A percentile compares a stretch with the other conserved stretches of the same genome.
Conservation (phyloP, 2,113 vertebrate species). For the Myocastor coypus region DNA sequence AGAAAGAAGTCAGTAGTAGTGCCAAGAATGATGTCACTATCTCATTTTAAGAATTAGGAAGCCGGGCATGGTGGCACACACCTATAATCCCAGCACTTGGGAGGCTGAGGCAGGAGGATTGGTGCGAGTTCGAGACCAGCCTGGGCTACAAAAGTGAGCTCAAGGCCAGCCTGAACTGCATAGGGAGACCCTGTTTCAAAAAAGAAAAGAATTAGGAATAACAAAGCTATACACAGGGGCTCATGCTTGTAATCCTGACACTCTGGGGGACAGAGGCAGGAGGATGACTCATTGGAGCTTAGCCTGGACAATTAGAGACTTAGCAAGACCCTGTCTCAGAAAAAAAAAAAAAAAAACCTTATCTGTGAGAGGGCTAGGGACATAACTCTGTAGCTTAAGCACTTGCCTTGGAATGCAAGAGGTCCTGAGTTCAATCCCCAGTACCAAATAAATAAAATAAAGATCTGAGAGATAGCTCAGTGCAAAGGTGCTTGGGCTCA, state of each 20-base stretch:
- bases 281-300: background rate
- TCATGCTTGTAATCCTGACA: background rate
- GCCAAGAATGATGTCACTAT: background rate
- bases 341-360: too few species aligned
- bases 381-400: too few species aligned
- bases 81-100: background rate
- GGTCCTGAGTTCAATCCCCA: too few species aligned
- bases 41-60: background rate
- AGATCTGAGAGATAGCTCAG: background rate
- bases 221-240: too few species aligned
- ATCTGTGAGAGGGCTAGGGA: too few species aligned
- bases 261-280: background rate
- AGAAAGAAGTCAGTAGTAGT: background rate
- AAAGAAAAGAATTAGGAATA: too few species aligned
- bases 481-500: background rate
- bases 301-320: background rate
- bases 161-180: too few species aligned
- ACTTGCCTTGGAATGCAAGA: too few species aligned
- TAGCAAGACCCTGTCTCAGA: background rate
- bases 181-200: too few species aligned
- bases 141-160: too few species aligned
- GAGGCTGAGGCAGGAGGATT: background rate
- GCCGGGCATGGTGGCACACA: rapidly evolving
- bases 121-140: too few species aligned
- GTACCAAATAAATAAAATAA: background rate